Evolutionary conservation across 2,113 vertebrate species (phyloP).

Genomic region (Mus pahari): DNA sequence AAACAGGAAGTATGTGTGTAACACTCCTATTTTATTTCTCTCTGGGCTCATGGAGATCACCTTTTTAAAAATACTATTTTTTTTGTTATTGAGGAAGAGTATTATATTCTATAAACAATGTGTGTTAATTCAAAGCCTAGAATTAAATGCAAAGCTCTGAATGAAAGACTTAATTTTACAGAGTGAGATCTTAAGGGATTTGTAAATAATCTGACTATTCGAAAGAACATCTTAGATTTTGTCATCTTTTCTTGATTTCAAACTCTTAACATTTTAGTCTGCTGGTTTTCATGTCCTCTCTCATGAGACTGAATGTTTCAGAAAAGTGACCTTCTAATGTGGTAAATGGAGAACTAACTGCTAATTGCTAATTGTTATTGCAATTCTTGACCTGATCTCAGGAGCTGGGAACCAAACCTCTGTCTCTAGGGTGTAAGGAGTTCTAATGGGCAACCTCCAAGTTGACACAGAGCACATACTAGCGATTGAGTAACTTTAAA

Average conservation of each 20-base stretch:
- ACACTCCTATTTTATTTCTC: slow-evolving; percentile 21
- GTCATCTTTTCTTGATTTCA: slow-evolving; percentile 61
- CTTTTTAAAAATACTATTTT: slow-evolving; percentile 20
- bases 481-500: slow-evolving; percentile 84
- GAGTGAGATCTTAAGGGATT: slow-evolving; percentile 12
- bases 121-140: neutral
- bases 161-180: neutral
- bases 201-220: slow-evolving; percentile 18
- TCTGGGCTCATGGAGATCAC: neutral
- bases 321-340: slow-evolving; percentile 81
- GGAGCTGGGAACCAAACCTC: slow-evolving; percentile 83
- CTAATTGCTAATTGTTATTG: slow-evolving; percentile 87
- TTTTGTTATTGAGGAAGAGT: neutral
- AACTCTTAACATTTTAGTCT: slow-evolving; percentile 58
- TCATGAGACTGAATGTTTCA: slow-evolving; percentile 74
- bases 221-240: neutral
- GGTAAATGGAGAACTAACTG: slow-evolving; percentile 84
- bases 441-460: slow-evolving; percentile 76
- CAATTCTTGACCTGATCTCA: slow-evolving; percentile 85
- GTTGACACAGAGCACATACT: slow-evolving; percentile 77
- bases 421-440: slow-evolving; percentile 84
- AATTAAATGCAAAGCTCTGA: slow-evolving; percentile 4
- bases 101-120: neutral
- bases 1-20: neutral
- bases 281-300: slow-evolving; percentile 40